Evolutionary conservation across 2,113 vertebrate species (phyloP), one percentile per base, ranked within the genome.

Genomic region (Narcine bancroftii): DNA sequence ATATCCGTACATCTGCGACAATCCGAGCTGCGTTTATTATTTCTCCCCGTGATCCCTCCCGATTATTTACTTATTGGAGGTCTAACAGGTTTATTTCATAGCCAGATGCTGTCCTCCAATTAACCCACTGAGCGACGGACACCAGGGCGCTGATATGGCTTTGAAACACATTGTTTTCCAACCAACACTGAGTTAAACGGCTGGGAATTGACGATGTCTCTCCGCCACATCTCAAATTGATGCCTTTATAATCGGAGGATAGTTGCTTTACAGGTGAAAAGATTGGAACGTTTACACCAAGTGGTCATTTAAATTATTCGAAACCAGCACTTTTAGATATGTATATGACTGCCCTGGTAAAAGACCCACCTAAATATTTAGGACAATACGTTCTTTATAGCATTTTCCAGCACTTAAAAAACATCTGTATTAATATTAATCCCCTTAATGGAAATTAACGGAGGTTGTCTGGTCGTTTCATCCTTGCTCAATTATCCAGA

Each of bases 51-150:
- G 42, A 69, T 42, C 89, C 89, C 65, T 42, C 26, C 63, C 13
- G 36, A 69, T 91, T 91, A 91, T 91, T 91, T 91, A 66, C 89
- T 91, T 91, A 69, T 45, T 91, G 89, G 66, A 69, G 89, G 42
- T 91, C 89, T 91, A 91, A 91, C 89, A 45, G 63, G 60, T 91
- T 71, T 91, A 91, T 91, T 69, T 91, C 63, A 47, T 15, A 65
- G 26, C 65, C 89, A 87, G 53, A 87, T 87, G 81, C 50, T 87
- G 81, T 87, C 81, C 53, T 87, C 81, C 81, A 15, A 33, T 69
- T 45, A 91, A 91, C 89, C 65, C 42, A 15, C 13, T 7, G 63
- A 91, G 63, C 39, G 21, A 39, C 24, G 56, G 6, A 21, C 56
- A 63, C 36, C 53, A 63, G 60, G 45, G 36, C 85, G 21, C 39